Conservation (phyloP, 1,140 invertebrate species). For the Drosophila pachea region DNA sequence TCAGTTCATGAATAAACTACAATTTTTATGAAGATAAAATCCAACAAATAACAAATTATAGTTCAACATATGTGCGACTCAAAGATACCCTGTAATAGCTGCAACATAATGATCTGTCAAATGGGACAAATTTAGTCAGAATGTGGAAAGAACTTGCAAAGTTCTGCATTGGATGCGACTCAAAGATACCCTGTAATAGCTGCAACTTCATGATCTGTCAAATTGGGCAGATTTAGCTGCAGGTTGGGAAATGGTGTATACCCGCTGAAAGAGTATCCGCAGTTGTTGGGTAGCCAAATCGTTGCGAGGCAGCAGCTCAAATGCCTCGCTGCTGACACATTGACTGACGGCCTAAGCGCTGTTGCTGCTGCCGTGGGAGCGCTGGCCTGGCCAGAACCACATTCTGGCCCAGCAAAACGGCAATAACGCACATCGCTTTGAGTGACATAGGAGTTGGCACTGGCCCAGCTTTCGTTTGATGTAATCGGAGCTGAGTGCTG, state of each 20-base stretch:
- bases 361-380: slow-evolving; percentile 13
- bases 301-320: slow-evolving; percentile 7
- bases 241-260: no score
- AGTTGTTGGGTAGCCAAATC: not conserved
- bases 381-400: slow-evolving; percentile 14
- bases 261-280: not conserved
- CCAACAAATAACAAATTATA: not conserved
- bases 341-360: slow-evolving; percentile 62
- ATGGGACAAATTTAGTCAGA: no score
- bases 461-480: slow-evolving; percentile 65
- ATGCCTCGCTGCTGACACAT: slow-evolving; percentile 52
- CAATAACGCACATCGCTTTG: slow-evolving; percentile 18
- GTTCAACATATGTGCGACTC: not conserved
- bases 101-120: no score
- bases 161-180: no score
- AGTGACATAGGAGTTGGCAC: slow-evolving; percentile 54
- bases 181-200: no score
- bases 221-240: no score
- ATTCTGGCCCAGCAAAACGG: slow-evolving; percentile 6
- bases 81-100: not conserved
- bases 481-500: slow-evolving; percentile 62
- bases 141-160: no score
- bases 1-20: slow-evolving; percentile 17
- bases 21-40: slow-evolving; percentile 6
- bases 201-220: no score